These are phyloP conservation scores for Melanotaenia trifasciata DNA, from an alignment of 2,797 vertebrate genomes.

Conservation along the genomic window DNA sequence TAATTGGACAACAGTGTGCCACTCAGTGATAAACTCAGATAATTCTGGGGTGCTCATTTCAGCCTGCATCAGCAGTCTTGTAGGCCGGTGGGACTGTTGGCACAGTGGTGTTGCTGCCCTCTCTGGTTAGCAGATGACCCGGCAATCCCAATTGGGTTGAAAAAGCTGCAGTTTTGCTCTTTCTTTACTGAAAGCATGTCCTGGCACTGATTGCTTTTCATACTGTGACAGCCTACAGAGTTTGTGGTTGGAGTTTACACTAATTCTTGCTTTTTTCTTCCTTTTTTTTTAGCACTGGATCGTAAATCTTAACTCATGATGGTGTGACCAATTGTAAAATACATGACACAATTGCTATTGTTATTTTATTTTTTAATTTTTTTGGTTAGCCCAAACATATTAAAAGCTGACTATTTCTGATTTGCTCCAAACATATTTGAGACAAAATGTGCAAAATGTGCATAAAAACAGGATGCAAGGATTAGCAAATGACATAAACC, in stretches of 20 bases:
- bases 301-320: not conserved
- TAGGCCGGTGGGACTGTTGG: constrained; percentile 48
- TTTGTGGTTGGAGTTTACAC: not conserved
- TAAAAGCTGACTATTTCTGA: not conserved
- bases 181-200: not conserved
- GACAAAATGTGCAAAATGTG: no score
- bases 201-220: not conserved
- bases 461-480: no score
- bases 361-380: no score
- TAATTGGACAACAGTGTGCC: constrained; percentile 47
- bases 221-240: not conserved
- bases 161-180: constrained; percentile 27
- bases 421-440: not conserved
- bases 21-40: constrained; percentile 21
- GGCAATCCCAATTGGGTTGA: constrained; percentile 40
- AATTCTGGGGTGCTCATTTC: constrained; percentile 23
- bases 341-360: not conserved
- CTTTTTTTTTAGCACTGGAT: not conserved
- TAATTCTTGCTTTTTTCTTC: not conserved
- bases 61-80: constrained; percentile 46
- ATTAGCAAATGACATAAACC: no score
- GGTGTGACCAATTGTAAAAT: not conserved
- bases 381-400: not conserved
- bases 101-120: constrained; percentile 54
- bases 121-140: constrained; percentile 68